phyloP scores from a whole-genome alignment of 2,888 invertebrate species.

The Amphipyra tragopoginis region DNA sequence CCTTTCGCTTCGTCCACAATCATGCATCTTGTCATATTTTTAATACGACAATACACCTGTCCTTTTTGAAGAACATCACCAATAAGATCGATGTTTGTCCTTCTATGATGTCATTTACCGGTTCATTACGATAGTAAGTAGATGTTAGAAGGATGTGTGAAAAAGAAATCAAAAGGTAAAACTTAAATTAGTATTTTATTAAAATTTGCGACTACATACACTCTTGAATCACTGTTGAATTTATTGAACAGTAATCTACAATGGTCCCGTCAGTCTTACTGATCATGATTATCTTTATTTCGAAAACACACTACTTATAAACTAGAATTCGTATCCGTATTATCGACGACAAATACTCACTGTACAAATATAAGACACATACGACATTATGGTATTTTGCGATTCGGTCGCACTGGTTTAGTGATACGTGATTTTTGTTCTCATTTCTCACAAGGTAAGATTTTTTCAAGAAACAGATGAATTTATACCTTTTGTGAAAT shows the following conservation, averaged over 20 bases:
- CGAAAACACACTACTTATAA: slow-evolving; percentile 47
- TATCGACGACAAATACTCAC: slow-evolving; percentile 22
- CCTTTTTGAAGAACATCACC: too few relatives aligned
- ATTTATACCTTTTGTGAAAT: too few relatives aligned
- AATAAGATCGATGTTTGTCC: too few relatives aligned
- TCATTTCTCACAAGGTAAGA: too few relatives aligned
- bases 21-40: too few relatives aligned
- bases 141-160: background rate
- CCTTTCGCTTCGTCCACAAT: too few relatives aligned
- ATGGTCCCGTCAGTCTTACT: slow-evolving; percentile 57
- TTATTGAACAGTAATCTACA: slow-evolving; percentile 26
- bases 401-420: slow-evolving; percentile 13
- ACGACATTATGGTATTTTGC: too few relatives aligned
- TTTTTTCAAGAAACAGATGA: too few relatives aligned
- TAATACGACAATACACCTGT: too few relatives aligned
- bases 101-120: too few relatives aligned
- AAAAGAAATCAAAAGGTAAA: slow-evolving; percentile 10
- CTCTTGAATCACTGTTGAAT: slow-evolving; percentile 40
- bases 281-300: slow-evolving; percentile 41
- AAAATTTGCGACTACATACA: slow-evolving; percentile 35
- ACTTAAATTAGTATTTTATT: slow-evolving; percentile 49
- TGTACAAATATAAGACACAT: slow-evolving; percentile 28
- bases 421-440: background rate
- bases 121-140: too few relatives aligned
- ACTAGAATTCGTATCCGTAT: slow-evolving; percentile 48